Percentiles rank a stretch among this genome's conserved stretches.
Evolutionary conservation across 2,888 invertebrate genomes (phyloP).

Genomic region (Alloplasta piceator): DNA sequence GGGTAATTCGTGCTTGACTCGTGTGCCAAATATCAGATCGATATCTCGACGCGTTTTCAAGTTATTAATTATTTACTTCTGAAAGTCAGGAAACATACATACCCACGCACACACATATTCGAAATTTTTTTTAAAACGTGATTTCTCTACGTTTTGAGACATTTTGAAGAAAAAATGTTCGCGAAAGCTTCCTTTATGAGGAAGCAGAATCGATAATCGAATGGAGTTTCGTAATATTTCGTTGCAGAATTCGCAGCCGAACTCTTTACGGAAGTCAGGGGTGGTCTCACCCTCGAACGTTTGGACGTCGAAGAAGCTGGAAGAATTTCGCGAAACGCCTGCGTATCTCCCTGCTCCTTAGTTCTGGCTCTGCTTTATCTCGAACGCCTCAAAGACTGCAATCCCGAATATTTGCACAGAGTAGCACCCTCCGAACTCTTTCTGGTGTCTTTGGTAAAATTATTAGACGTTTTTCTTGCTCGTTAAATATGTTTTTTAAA

Average conservation of each 20-base stretch:
- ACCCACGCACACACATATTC: too few species aligned
- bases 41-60: too few species aligned
- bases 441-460: conserved; percentile 92
- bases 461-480: not conserved
- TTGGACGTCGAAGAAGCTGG: conserved; percentile 91
- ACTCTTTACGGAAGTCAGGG: conserved; percentile 91
- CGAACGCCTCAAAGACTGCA: conserved; percentile 92
- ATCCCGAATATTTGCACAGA: conserved; percentile 92
- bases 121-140: too few species aligned
- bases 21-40: too few species aligned
- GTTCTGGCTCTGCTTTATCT: conserved; percentile 97
- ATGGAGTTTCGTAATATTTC: conserved; percentile 53
- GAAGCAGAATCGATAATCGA: conserved; percentile 8
- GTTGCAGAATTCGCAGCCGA: conserved; percentile 92
- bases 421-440: conserved; percentile 96
- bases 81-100: too few species aligned
- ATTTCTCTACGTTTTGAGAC: too few species aligned
- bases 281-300: conserved; percentile 90
- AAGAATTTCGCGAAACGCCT: conserved; percentile 90
- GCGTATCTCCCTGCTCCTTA: conserved; percentile 95
- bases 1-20: too few species aligned
- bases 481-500: not conserved
- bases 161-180: too few species aligned
- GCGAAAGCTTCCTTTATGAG: not conserved
- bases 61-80: too few species aligned